These are phyloP conservation scores for Acanthosepion lycidas DNA, from an alignment of 2,888 invertebrate species.

Conservation along the genomic window DNA sequence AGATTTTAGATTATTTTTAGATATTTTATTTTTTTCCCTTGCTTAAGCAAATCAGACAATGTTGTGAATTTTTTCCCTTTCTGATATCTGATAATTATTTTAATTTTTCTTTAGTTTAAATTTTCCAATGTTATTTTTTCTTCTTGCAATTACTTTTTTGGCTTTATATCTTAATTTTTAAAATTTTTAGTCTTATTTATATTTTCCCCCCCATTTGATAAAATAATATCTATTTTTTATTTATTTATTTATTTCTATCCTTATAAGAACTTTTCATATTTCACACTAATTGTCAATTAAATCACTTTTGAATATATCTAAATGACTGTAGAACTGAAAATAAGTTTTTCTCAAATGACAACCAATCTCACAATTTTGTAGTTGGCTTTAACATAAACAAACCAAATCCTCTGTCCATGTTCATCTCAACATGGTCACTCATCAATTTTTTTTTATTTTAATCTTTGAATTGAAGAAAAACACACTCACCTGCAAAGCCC, in stretches of 20 bases:
- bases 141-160: neutral
- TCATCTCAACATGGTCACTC: neutral
- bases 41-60: neutral
- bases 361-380: neutral
- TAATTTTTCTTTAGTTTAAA: neutral
- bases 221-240: neutral
- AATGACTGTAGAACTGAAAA: neutral
- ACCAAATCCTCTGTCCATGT: neutral
- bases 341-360: neutral
- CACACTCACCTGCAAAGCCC: neutral
- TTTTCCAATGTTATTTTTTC: neutral
- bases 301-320: neutral
- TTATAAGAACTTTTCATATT: neutral
- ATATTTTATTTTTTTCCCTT: too few relatives aligned
- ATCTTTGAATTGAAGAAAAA: neutral
- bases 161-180: neutral
- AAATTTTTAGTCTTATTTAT: neutral
- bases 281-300: neutral
- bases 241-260: neutral
- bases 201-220: neutral
- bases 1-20: too few relatives aligned
- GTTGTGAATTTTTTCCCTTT: neutral
- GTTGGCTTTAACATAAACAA: neutral
- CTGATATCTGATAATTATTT: neutral
- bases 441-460: too few relatives aligned